A percentile compares a stretch with the other conserved stretches of the same genome.
These are phyloP conservation scores for Enteromius viviparus DNA, from an alignment of 2,797 vertebrate genomes.

Conservation along the genomic window DNA sequence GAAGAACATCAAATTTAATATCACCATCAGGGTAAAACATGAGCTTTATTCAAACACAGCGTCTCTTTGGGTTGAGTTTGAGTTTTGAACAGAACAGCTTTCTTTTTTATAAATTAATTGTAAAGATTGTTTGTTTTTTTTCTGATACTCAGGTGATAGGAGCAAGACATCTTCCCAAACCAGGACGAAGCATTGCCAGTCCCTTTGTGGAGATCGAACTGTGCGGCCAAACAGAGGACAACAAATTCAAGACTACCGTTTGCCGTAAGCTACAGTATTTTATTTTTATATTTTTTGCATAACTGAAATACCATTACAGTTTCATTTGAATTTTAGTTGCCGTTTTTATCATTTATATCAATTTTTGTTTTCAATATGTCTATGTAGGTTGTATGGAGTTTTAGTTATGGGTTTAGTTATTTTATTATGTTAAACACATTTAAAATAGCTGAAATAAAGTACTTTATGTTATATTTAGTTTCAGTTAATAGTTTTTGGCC, in stretches of 20 bases:
- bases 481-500: too few relatives aligned
- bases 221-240: slow-evolving; percentile 90
- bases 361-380: not conserved
- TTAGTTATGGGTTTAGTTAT: not conserved
- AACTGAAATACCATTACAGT: not conserved
- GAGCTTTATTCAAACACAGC: not conserved
- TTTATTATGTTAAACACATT: not conserved
- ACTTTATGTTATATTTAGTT: too few relatives aligned
- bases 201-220: slow-evolving; percentile 96
- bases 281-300: not conserved
- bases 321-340: not conserved
- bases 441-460: too few relatives aligned
- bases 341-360: not conserved
- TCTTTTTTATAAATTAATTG: not conserved
- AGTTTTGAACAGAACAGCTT: not conserved
- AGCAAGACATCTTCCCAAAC: slow-evolving; percentile 93
- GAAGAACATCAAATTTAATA: slow-evolving; percentile 78
- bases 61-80: not conserved
- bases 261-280: slow-evolving; percentile 82
- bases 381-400: not conserved
- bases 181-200: slow-evolving; percentile 89
- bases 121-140: slow-evolving; percentile 12
- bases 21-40: slow-evolving; percentile 83
- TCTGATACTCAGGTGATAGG: slow-evolving; percentile 84
- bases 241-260: slow-evolving; percentile 91